Percentiles rank a stretch among this genome's conserved stretches.
phyloP scores from a whole-genome alignment of 2,797 vertebrate species.

The Notolabrus celidotus region DNA sequence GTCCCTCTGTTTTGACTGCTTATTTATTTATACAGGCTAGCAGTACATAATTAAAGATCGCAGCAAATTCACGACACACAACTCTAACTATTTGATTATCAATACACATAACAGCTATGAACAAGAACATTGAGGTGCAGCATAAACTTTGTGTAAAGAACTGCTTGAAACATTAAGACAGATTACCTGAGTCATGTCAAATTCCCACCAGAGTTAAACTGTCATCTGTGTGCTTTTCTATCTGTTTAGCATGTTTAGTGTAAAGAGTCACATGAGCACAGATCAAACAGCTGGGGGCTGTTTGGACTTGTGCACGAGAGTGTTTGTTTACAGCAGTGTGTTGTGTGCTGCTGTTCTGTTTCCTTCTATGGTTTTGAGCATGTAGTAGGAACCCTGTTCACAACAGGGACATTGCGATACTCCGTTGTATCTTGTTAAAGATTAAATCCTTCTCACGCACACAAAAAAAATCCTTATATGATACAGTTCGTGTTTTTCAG shows the following conservation, averaged over 20 bases:
- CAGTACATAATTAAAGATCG: not conserved
- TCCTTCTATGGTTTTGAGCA: conserved; percentile 15
- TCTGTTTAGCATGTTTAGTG: conserved; percentile 46
- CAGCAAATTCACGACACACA: conserved; percentile 5
- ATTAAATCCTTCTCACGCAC: conserved; percentile 38
- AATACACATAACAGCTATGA: conserved; percentile 15
- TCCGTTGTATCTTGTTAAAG: conserved; percentile 7
- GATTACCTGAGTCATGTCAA: conserved; percentile 5
- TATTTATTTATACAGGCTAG: conserved; percentile 35
- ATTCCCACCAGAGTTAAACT: not conserved
- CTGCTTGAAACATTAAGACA: conserved; percentile 6
- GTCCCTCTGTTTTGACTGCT: not conserved
- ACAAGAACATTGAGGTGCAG: not conserved
- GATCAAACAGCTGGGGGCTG: conserved; percentile 40
- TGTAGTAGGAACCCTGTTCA: conserved; percentile 17
- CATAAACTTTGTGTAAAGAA: conserved; percentile 1
- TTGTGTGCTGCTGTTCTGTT: not conserved
- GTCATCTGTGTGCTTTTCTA: not conserved
- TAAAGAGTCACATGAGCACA: conserved; percentile 35
- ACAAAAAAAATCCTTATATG: conserved; percentile 31
- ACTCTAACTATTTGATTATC: conserved; percentile 6
- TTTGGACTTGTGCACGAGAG: not conserved
- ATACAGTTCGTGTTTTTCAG: conserved; percentile 77
- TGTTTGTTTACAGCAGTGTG: conserved; percentile 15
- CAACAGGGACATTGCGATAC: conserved; percentile 13